A percentile compares a stretch with the other conserved stretches of the same genome.
Evolutionary conservation across 2,797 vertebrate genomes (phyloP).

Genomic region (Sebastes steindachneri): DNA sequence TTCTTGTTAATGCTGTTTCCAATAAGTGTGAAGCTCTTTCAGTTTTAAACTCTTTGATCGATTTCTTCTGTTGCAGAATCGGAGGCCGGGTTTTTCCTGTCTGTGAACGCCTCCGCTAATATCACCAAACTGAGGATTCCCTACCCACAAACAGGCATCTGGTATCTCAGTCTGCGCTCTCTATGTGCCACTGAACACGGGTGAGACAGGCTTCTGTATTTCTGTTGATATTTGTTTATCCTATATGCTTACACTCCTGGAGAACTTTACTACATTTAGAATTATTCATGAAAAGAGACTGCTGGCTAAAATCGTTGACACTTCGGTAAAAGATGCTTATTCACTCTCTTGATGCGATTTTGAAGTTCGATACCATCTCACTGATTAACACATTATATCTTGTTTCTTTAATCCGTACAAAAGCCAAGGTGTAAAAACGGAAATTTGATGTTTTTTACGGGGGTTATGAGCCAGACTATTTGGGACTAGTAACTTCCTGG

Average conservation of each 20-base stretch:
- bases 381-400: background rate
- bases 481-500: background rate
- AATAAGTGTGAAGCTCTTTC: background rate
- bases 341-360: background rate
- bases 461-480: too few species aligned
- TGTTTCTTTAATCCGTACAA: background rate
- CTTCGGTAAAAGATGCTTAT: background rate
- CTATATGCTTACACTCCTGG: background rate
- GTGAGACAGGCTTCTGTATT: conserved; percentile 75
- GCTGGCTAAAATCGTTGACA: background rate
- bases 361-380: background rate
- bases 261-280: background rate
- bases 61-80: conserved; percentile 81
- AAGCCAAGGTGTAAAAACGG: background rate
- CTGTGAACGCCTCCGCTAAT: conserved; percentile 87
- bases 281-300: background rate
- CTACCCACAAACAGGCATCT: conserved; percentile 95
- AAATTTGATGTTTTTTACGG: background rate
- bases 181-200: conserved; percentile 88
- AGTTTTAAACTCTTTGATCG: background rate
- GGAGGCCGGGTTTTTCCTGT: conserved; percentile 89
- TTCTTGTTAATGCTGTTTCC: background rate
- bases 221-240: background rate
- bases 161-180: conserved; percentile 95
- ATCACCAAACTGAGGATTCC: conserved; percentile 93